Conservation (phyloP, 2,888 invertebrate species). For the Pristionchus entomophagus region DNA sequence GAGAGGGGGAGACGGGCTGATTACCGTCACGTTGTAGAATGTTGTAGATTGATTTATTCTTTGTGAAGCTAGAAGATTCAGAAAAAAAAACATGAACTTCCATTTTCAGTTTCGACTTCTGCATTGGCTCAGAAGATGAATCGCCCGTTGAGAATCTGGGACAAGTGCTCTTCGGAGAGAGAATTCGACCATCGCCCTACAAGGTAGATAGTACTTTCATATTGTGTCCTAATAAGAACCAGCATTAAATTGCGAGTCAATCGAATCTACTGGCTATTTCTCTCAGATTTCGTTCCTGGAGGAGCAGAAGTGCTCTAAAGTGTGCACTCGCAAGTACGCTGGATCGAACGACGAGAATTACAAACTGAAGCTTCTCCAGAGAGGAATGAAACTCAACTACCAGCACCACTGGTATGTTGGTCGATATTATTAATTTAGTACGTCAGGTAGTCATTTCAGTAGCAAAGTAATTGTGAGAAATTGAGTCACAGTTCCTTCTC, state of each 20-base stretch:
- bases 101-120: constrained; percentile 89
- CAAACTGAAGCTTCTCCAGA: constrained; percentile 87
- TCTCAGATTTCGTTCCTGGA: constrained; percentile 85
- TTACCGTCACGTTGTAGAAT: too few relatives aligned
- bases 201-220: constrained; percentile 80
- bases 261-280: not conserved
- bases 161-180: constrained; percentile 98
- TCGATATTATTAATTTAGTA: too few relatives aligned
- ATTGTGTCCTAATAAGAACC: not conserved
- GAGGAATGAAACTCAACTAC: constrained; percentile 94
- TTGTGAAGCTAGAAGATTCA: too few relatives aligned
- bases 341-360: constrained; percentile 81
- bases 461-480: too few relatives aligned
- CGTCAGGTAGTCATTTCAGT: too few relatives aligned
- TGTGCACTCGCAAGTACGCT: constrained; percentile 83
- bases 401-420: constrained; percentile 91
- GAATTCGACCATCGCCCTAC: constrained; percentile 94
- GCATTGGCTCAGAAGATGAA: constrained; percentile 83
- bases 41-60: too few relatives aligned
- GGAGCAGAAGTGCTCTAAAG: constrained; percentile 79
- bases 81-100: not conserved
- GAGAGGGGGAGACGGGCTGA: not conserved
- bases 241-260: not conserved
- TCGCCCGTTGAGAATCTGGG: constrained; percentile 97
- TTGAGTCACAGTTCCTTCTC: not conserved